Percentiles rank a stretch among this genome's conserved stretches.
These are phyloP conservation scores for Lithobates pipiens DNA, from an alignment of 2,797 vertebrate genomes.

Conservation along the genomic window DNA sequence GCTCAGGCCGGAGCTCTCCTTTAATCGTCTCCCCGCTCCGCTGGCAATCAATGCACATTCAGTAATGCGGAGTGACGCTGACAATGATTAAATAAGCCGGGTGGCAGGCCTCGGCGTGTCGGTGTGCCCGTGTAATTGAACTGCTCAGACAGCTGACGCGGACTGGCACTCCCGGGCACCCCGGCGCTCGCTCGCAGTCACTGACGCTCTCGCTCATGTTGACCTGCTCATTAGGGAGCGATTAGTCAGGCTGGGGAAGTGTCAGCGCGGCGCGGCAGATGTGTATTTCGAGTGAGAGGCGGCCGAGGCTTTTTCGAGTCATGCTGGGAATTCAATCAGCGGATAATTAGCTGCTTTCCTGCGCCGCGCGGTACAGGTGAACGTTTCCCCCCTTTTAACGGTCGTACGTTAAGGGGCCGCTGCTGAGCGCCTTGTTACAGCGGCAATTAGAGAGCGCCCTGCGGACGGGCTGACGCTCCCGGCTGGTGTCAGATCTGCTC, in stretches of 20 bases:
- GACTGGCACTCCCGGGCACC: neutral
- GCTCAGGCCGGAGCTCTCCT: too few relatives aligned
- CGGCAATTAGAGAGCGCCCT: neutral
- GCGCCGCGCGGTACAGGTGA: conserved; percentile 9
- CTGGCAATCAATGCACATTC: neutral
- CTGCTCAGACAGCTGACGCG: conserved; percentile 11
- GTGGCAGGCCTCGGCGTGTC: neutral
- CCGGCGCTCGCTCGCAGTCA: conserved; percentile 9
- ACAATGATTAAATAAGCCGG: conserved; percentile 19
- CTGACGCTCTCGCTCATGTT: conserved; percentile 17
- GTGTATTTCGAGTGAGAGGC: neutral
- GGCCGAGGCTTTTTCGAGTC: conserved; percentile 10
- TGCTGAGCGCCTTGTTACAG: conserved; percentile 7
- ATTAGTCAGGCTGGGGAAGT: conserved; percentile 26
- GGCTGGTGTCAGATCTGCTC: neutral
- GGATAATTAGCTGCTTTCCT: conserved; percentile 28
- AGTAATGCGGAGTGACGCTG: conserved; percentile 15
- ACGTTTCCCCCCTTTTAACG: neutral
- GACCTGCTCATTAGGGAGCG: conserved; percentile 34
- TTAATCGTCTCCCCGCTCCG: neutral
- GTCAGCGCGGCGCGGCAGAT: conserved; percentile 10
- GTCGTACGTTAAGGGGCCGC: neutral
- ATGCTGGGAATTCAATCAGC: conserved; percentile 28
- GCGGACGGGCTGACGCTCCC: too few relatives aligned
- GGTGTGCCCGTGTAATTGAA: conserved; percentile 13